Evolutionary conservation across 2,113 vertebrate species (phyloP).

Genomic region (Oryzias woworae): DNA sequence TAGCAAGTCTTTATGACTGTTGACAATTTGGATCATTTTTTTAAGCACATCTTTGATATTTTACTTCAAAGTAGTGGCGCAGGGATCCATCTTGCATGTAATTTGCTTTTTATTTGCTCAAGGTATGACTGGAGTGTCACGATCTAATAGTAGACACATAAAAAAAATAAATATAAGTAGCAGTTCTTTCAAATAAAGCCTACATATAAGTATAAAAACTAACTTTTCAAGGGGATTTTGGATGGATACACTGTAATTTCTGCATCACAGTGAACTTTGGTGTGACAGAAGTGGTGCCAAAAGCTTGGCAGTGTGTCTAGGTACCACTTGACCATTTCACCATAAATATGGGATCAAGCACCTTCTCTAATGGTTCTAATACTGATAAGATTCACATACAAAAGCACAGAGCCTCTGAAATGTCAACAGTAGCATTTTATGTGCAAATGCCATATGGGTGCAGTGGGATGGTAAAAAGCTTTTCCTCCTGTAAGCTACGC

Average conservation of each 20-base stretch:
- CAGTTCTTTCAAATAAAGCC: too few species aligned
- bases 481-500: slow-evolving; percentile 64
- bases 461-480: slow-evolving; percentile 77
- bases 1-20: too few species aligned
- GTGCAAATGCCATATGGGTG: slow-evolving; percentile 77
- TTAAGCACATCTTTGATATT: too few species aligned
- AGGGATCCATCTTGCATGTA: too few species aligned
- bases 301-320: slow-evolving; percentile 38
- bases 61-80: too few species aligned
- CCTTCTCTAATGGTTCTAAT: slow-evolving; percentile 72
- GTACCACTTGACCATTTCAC: slow-evolving; percentile 55
- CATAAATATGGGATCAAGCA: slow-evolving; percentile 71
- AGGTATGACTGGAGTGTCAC: too few species aligned
- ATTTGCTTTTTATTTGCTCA: too few species aligned
- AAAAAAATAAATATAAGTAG: too few species aligned
- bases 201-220: too few species aligned
- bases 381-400: slow-evolving; percentile 73
- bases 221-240: too few species aligned
- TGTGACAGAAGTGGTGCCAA: slow-evolving; percentile 17
- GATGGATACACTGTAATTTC: background rate
- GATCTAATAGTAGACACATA: too few species aligned
- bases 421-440: slow-evolving; percentile 78
- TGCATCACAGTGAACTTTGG: slow-evolving; percentile 9
- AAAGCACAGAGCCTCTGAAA: slow-evolving; percentile 70
- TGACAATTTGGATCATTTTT: too few species aligned